Percentiles rank a stretch among this genome's conserved stretches.
These are phyloP conservation scores for Phyllostomus discolor DNA, from an alignment of 2,113 vertebrate species.

Conservation along the genomic window DNA sequence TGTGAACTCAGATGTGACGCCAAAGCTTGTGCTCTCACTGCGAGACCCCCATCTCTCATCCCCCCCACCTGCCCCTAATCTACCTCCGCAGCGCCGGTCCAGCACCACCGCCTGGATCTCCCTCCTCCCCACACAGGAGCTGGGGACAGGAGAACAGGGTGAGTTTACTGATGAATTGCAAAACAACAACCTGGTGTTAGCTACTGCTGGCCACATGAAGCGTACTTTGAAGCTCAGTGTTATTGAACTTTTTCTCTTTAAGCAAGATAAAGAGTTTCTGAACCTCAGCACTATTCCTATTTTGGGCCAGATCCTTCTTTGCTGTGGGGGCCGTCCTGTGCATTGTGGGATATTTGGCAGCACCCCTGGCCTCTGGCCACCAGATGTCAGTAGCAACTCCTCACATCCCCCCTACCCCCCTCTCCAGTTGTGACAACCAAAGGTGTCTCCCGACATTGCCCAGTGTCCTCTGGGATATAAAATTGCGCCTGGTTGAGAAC, in stretches of 20 bases:
- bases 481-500: background rate
- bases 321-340: background rate
- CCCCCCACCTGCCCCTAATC: background rate
- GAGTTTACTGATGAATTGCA: background rate
- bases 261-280: background rate
- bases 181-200: background rate
- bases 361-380: background rate
- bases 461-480: background rate
- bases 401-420: fast-evolving
- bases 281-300: background rate
- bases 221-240: background rate
- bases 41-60: background rate
- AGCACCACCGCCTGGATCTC: background rate
- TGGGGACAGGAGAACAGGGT: background rate
- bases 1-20: background rate
- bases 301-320: background rate
- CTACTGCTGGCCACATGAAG: background rate
- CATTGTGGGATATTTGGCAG: background rate
- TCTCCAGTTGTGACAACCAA: background rate
- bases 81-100: background rate
- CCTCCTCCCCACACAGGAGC: background rate
- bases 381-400: background rate
- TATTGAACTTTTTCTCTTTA: background rate
- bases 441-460: background rate
- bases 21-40: background rate